These are phyloP conservation scores for Ahaetulla prasina DNA, from an alignment of 2,113 vertebrate genomes.

Conservation along the genomic window DNA sequence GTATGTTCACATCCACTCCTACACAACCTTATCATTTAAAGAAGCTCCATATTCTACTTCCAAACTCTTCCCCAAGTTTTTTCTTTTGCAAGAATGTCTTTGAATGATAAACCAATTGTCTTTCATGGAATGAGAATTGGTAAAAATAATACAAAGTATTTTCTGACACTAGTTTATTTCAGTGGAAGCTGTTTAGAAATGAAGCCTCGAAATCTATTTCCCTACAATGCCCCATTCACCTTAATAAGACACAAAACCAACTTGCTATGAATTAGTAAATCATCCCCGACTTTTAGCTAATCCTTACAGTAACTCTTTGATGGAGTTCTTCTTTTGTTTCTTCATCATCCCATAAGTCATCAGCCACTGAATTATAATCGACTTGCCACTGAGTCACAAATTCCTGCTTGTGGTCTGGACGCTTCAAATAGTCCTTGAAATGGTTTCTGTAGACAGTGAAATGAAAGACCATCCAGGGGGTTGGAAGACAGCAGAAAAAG, in stretches of 20 bases:
- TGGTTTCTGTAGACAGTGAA: slow-evolving; percentile 69
- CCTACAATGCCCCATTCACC: background rate
- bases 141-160: background rate
- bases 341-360: slow-evolving; percentile 82
- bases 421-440: slow-evolving; percentile 76
- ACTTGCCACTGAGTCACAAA: slow-evolving; percentile 86
- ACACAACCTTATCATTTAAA: background rate
- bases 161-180: background rate
- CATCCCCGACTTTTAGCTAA: background rate
- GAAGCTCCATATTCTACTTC: background rate
- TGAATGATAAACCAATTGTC: background rate
- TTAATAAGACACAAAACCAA: background rate
- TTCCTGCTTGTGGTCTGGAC: slow-evolving; percentile 85
- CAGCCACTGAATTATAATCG: slow-evolving; percentile 80
- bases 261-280: background rate
- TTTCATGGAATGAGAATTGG: background rate
- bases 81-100: background rate
- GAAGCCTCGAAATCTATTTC: background rate
- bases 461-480: background rate
- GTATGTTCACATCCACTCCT: background rate
- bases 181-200: background rate
- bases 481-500: background rate
- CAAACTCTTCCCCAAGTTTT: background rate
- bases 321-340: slow-evolving; percentile 89
- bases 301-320: slow-evolving; percentile 84